A percentile compares a stretch with the other conserved stretches of the same genome.
Conservation (phyloP, 2,888 invertebrate species). For the Dioctria linearis region DNA sequence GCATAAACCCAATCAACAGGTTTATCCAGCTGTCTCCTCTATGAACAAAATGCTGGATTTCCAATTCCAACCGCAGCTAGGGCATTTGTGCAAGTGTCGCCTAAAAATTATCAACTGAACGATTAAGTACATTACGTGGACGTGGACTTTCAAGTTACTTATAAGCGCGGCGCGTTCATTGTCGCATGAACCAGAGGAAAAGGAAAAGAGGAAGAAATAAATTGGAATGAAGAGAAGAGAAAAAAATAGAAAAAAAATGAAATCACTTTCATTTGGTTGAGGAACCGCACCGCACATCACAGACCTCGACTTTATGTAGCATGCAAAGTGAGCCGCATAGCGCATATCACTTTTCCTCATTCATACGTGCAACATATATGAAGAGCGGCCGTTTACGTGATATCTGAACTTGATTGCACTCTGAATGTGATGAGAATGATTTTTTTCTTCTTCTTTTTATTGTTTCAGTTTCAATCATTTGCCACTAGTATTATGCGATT, state of each 20-base stretch:
- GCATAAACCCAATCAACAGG: conserved; percentile 42
- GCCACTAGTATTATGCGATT: conserved; percentile 3
- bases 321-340: conserved; percentile 19
- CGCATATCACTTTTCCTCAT: conserved; percentile 16
- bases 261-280: conserved; percentile 27
- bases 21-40: conserved; percentile 4
- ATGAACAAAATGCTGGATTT: conserved; percentile 8
- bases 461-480: conserved; percentile 3
- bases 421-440: conserved; percentile 6
- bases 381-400: background rate
- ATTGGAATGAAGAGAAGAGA: no score
- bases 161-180: background rate
- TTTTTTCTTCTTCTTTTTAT: conserved; percentile 1
- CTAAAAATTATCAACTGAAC: background rate
- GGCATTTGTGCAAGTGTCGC: background rate
- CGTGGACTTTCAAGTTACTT: conserved; percentile 2
- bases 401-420: conserved; percentile 19
- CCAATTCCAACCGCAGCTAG: background rate
- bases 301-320: background rate
- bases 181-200: conserved; percentile 1
- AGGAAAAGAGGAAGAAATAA: background rate
- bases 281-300: conserved; percentile 12
- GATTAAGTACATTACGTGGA: background rate
- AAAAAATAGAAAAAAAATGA: background rate
- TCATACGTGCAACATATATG: background rate